Evolutionary conservation across 1,140 invertebrate species (phyloP).

Genomic region (Aphelinus certus): DNA sequence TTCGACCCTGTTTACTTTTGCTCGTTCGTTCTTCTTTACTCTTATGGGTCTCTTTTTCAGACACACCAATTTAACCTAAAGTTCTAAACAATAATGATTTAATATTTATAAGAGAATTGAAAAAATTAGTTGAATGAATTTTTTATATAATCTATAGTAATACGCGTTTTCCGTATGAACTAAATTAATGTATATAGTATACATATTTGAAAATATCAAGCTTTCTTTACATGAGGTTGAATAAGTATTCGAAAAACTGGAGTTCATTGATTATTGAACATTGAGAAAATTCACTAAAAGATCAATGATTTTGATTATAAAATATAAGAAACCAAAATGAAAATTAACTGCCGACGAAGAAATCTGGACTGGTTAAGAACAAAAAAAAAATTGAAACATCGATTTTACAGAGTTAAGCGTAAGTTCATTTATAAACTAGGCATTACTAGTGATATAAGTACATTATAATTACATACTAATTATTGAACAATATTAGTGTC

Average conservation of each 20-base stretch:
- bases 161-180: neutral
- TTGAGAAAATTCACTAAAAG: neutral
- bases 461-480: slow-evolving; percentile 8
- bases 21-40: too few species aligned
- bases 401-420: neutral
- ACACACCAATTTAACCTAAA: too few species aligned
- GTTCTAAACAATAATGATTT: too few species aligned
- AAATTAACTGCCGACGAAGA: neutral
- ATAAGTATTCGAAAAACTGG: too few species aligned
- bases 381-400: neutral
- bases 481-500: neutral
- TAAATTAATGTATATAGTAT: slow-evolving; percentile 9
- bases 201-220: neutral
- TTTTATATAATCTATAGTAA: too few species aligned
- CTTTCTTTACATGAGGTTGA: neutral
- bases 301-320: neutral
- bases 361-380: too few species aligned
- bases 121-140: too few species aligned
- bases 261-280: neutral
- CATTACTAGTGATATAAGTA: slow-evolving; percentile 2
- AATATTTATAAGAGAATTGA: too few species aligned
- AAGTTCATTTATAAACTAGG: neutral
- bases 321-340: neutral
- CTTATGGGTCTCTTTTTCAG: too few species aligned
- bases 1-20: too few species aligned